A percentile compares a stretch with the other conserved stretches of the same genome.
phyloP scores from a whole-genome alignment of 2,113 vertebrate genomes.

The Mastomys natalensis region DNA sequence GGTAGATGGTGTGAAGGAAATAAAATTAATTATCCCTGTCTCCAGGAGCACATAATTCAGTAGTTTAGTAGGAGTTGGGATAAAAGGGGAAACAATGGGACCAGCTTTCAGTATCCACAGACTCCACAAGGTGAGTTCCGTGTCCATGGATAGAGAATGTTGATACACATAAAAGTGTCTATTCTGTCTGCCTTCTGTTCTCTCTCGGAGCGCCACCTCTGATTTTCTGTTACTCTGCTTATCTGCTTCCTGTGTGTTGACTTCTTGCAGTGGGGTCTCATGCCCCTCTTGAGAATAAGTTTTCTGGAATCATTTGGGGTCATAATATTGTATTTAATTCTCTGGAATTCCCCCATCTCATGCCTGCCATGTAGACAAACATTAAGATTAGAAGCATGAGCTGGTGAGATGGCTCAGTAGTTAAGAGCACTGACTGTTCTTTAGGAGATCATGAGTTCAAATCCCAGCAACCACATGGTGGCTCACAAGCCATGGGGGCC shows the following conservation, averaged over 20 bases:
- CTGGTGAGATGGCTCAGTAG: too few relatives aligned
- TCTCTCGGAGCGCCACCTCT: not conserved
- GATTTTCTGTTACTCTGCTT: not conserved
- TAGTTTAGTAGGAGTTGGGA: not conserved
- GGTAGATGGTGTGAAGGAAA: not conserved
- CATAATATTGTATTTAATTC: not conserved
- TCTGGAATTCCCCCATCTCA: not conserved
- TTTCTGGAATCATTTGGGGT: slow-evolving; percentile 13
- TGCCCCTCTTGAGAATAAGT: not conserved
- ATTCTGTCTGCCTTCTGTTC: not conserved
- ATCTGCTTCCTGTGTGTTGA: not conserved
- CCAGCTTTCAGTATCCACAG: too few relatives aligned
- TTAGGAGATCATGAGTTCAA: too few relatives aligned
- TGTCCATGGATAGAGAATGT: not conserved
- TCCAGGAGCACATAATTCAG: not conserved
- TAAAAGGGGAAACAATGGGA: not conserved
- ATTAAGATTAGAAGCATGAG: not conserved
- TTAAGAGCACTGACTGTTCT: too few relatives aligned
- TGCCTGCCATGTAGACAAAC: not conserved
- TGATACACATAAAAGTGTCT: not conserved
- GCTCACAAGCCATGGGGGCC: too few relatives aligned
- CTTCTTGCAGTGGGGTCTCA: not conserved
- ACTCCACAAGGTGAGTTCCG: not conserved
- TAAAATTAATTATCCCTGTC: not conserved
- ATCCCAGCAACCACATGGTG: too few relatives aligned